Evolutionary conservation across 2,797 vertebrate genomes (phyloP).

Genomic region (Mycteria americana): DNA sequence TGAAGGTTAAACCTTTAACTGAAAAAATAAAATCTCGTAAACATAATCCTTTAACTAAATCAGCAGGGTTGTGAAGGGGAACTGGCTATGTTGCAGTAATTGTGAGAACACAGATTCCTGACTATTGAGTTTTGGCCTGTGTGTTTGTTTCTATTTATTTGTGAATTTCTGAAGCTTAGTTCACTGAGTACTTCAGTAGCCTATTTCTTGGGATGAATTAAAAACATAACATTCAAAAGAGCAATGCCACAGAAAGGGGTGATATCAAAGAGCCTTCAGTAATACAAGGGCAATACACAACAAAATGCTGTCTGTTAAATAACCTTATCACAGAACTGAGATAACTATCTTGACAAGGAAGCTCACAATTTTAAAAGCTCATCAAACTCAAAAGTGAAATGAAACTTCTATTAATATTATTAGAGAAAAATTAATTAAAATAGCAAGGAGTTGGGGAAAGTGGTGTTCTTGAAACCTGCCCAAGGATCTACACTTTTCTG

Average conservation of each 20-base stretch:
- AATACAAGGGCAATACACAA: neutral
- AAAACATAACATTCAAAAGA: neutral
- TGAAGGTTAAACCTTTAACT: neutral
- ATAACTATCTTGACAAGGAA: neutral
- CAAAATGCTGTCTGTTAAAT: neutral
- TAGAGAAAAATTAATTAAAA: neutral
- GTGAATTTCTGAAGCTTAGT: neutral
- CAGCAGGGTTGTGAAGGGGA: neutral
- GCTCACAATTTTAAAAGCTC: neutral
- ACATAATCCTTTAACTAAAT: neutral
- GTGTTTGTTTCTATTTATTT: neutral
- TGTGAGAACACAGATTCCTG: neutral
- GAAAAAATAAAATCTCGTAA: neutral
- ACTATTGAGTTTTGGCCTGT: neutral
- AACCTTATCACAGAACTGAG: neutral
- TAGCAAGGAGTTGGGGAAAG: neutral
- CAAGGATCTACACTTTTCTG: neutral
- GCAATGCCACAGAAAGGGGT: neutral
- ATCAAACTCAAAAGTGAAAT: neutral
- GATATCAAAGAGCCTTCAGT: neutral
- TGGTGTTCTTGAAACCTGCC: neutral
- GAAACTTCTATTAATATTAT: neutral
- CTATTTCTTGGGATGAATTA: neutral
- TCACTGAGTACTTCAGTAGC: neutral
- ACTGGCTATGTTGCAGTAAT: neutral